These are phyloP conservation scores for Ommatoiulus sabulosus DNA, from an alignment of 2,888 invertebrate species.

Conservation along the genomic window DNA sequence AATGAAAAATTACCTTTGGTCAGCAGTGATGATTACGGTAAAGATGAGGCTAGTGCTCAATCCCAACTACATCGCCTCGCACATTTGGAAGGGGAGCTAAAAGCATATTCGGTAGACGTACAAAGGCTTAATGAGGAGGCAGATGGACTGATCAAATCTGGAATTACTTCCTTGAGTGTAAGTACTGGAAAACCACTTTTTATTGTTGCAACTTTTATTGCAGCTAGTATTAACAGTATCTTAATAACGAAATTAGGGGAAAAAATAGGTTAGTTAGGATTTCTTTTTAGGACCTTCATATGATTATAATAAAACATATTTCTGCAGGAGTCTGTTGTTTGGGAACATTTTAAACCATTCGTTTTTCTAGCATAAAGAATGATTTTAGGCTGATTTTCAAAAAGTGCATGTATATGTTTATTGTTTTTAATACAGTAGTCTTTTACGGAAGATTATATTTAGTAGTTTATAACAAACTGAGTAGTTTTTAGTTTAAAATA, in stretches of 20 bases:
- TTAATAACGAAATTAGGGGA: background rate
- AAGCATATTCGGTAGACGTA: slow-evolving; percentile 89
- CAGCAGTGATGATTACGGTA: slow-evolving; percentile 88
- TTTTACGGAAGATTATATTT: too few species aligned
- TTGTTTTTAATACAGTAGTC: too few species aligned
- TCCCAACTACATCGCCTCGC: slow-evolving; percentile 86
- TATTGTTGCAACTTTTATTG: background rate
- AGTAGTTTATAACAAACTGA: too few species aligned
- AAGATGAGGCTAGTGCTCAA: slow-evolving; percentile 90
- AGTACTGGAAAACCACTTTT: slow-evolving; percentile 58
- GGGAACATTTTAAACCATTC: too few species aligned
- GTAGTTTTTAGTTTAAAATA: background rate
- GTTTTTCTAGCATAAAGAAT: too few species aligned
- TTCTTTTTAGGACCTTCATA: too few species aligned
- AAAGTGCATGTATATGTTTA: too few species aligned
- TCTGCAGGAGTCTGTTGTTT: too few species aligned
- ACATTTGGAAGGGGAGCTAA: slow-evolving; percentile 87
- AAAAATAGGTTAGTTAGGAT: background rate
- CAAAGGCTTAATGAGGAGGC: slow-evolving; percentile 84
- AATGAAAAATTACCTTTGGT: slow-evolving; percentile 95
- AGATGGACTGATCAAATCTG: slow-evolving; percentile 79
- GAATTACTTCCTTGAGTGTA: slow-evolving; percentile 78
- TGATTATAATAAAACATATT: too few species aligned
- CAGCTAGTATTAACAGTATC: too few species aligned
- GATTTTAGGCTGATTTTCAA: too few species aligned